Base-by-base conservation (phyloP, 2,888 invertebrate species). In the Pteria penguin region DNA sequence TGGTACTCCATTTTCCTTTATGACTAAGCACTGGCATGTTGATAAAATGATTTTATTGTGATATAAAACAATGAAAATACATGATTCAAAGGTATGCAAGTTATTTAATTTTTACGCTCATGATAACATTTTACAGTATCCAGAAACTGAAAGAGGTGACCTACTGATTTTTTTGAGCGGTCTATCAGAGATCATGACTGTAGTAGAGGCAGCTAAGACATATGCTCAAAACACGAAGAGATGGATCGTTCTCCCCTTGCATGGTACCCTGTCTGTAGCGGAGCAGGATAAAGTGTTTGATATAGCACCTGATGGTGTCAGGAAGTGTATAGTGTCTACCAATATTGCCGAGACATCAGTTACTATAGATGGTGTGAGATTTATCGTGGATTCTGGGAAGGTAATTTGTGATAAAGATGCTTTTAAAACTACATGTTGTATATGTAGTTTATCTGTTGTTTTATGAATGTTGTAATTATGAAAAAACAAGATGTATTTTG, bases 341-440 rank as follows among this genome's bases (percentile, higher is more conserved):
- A 99, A 99, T 90, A 99, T 99, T 75, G 98, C 99, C 0, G 99
- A 99, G 93, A 99, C 99, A 0, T 98, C 98, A 0, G 96, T 99
- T 2, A 99, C 99, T 0, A 98, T 99, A 71, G 99, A 99, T 91
- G 99, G 99, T 0, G 96, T 99, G 70, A 94, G 99, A 88, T 99
- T 99, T 93, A 99, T 99, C 0, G 95, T 97, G 0, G 99, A 99
- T 92, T 98, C 98, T 2, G 99, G 99, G 32, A 98, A 97, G 94
- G 97, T 96, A 80, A 33, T 45, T n/a, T n/a, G n/a, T n/a, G n/a
- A n/a, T n/a, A n/a, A n/a, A n/a, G n/a, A n/a, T n/a, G n/a, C n/a
- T n/a, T n/a, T n/a, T n/a, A n/a, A n/a, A n/a, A n/a, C n/a, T n/a
- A n/a, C n/a, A n/a, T n/a, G n/a, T n/a, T n/a, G n/a, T n/a, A n/a